phyloP scores from a whole-genome alignment of 2,797 vertebrate species.

The Argyrosomus regius region DNA sequence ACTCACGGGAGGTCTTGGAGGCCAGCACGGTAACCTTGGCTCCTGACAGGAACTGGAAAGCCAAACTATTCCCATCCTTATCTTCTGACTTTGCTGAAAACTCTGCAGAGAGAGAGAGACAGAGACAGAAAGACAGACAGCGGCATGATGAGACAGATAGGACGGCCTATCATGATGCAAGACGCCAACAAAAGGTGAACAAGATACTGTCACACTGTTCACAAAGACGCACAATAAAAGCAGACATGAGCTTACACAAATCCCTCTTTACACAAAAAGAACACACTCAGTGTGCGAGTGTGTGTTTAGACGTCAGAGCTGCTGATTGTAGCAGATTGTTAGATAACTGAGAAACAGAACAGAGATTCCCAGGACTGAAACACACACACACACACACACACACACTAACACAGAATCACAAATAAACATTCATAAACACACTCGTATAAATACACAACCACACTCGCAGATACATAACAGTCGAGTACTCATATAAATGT shows the following conservation, averaged over 20 bases:
- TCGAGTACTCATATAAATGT: conserved; percentile 15
- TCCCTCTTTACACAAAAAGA: conserved; percentile 29
- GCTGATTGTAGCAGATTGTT: conserved; percentile 56
- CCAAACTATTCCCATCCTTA: conserved; percentile 90
- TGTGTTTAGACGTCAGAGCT: conserved; percentile 61
- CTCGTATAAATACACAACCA: conserved; percentile 41
- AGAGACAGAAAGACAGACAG: conserved; percentile 34
- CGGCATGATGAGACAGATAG: conserved; percentile 70
- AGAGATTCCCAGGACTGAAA: conserved; percentile 37
- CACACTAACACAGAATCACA: conserved; percentile 2
- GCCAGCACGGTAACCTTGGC: conserved; percentile 91
- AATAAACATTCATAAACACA: conserved; percentile 50
- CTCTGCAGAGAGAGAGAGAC: conserved; percentile 79
- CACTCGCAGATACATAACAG: conserved; percentile 14
- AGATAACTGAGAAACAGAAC: conserved; percentile 62
- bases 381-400: conserved; percentile 21
- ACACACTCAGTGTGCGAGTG: conserved; percentile 13
- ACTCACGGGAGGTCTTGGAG: conserved; percentile 98
- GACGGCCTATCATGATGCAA: conserved; percentile 47
- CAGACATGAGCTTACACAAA: conserved; percentile 35
- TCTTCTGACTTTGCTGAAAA: conserved; percentile 89
- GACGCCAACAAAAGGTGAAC: conserved; percentile 75
- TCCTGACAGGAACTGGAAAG: conserved; percentile 92
- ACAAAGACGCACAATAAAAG: conserved; percentile 44
- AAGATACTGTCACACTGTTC: conserved; percentile 65